Evolutionary conservation across 2,797 vertebrate genomes (phyloP).

Genomic region (Anisognathus igniventris): DNA sequence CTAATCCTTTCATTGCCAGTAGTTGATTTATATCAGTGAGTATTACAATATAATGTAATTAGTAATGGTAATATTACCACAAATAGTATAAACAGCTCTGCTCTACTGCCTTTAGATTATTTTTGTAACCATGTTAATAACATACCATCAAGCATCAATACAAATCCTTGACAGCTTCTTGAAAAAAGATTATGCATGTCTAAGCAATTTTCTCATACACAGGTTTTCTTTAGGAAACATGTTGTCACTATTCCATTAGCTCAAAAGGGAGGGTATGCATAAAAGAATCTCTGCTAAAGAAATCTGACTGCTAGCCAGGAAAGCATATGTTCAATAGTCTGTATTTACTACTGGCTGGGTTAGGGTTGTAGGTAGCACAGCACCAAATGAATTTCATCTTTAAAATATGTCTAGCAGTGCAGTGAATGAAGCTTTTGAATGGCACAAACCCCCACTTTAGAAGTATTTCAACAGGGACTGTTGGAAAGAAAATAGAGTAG

Average conservation of each 20-base stretch:
- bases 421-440: neutral
- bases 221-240: constrained; percentile 46
- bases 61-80: constrained; percentile 13
- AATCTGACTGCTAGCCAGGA: constrained; percentile 35
- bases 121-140: constrained; percentile 46
- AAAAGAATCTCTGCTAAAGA: constrained; percentile 8
- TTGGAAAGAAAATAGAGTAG: neutral
- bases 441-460: neutral
- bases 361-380: neutral
- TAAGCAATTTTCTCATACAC: constrained; percentile 46
- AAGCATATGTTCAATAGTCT: neutral
- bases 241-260: constrained; percentile 40
- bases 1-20: neutral
- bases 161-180: constrained; percentile 28
- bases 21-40: constrained; percentile 32
- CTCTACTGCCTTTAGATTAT: constrained; percentile 33
- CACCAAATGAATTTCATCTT: neutral
- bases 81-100: constrained; percentile 27
- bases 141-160: constrained; percentile 30
- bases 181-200: constrained; percentile 29
- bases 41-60: constrained; percentile 32
- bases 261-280: neutral
- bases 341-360: neutral
- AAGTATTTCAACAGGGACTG: neutral
- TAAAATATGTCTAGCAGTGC: neutral